Conservation (phyloP, 2,797 vertebrate genomes). For the Sebastiscus albofasciatus region DNA sequence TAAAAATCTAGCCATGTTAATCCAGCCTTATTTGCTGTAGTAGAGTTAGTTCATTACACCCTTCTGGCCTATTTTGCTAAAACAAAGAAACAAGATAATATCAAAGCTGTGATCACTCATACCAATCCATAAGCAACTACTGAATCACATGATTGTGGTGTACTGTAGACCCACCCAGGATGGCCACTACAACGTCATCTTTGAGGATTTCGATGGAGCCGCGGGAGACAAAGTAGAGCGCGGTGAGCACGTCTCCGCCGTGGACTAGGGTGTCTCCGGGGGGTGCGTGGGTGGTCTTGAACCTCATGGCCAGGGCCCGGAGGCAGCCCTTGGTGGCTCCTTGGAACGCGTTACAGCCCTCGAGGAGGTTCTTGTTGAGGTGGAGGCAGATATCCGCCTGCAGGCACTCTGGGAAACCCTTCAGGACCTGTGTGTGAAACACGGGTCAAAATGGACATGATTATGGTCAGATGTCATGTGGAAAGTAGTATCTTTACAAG, state of each 20-base stretch:
- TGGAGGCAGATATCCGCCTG: constrained; percentile 99
- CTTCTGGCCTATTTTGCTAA: too few relatives aligned
- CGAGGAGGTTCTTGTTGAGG: constrained; percentile 94
- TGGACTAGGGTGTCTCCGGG: constrained; percentile 98
- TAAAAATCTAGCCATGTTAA: too few relatives aligned
- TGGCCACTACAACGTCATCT: constrained; percentile 96
- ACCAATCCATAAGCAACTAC: background rate
- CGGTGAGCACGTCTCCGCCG: constrained; percentile 93
- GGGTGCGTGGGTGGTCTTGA: constrained; percentile 97
- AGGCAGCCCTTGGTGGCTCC: constrained; percentile 98
- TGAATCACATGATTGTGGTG: background rate
- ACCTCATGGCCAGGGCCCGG: constrained; percentile 97
- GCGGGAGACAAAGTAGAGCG: constrained; percentile 95
- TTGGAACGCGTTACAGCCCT: constrained; percentile 93
- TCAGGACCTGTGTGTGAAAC: constrained; percentile 88
- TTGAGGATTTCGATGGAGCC: constrained; percentile 99
- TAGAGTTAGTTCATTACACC: too few relatives aligned
- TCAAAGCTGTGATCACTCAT: background rate
- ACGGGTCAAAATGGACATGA: constrained; percentile 34
- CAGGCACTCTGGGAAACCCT: constrained; percentile 99
- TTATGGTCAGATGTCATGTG: background rate
- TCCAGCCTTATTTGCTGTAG: too few relatives aligned
- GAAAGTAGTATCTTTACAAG: background rate
- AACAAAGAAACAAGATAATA: too few relatives aligned
- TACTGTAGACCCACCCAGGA: constrained; percentile 88